Conservation (phyloP, 2,113 vertebrate species). For the Bambusicola thoracicus region DNA sequence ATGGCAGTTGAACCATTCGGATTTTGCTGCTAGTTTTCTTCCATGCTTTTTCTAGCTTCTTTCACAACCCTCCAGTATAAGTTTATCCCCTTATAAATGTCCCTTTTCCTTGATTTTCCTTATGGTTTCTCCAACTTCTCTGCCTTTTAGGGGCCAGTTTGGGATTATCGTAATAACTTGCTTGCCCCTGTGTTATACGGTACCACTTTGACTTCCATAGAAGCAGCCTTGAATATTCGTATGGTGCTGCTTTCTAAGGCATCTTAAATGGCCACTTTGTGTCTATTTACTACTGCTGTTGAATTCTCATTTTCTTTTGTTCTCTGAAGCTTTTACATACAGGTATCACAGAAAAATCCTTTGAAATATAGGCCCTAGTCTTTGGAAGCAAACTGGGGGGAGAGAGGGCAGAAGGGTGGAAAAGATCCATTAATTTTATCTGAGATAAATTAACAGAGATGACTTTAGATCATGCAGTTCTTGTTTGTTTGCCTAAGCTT, state of each 20-base stretch:
- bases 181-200: neutral
- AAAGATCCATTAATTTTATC: neutral
- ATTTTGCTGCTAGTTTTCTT: neutral
- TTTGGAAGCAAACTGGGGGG: neutral
- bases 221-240: neutral
- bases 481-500: constrained; percentile 56
- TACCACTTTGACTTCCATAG: neutral
- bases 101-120: neutral
- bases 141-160: neutral
- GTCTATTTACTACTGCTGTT: neutral
- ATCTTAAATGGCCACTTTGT: neutral
- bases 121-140: neutral
- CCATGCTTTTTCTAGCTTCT: neutral
- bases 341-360: neutral
- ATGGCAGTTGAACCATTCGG: neutral
- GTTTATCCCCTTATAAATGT: neutral
- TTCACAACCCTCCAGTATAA: neutral
- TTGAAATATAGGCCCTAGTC: neutral
- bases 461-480: constrained; percentile 1
- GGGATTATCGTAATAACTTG: neutral
- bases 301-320: neutral
- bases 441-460: neutral
- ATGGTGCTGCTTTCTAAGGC: neutral
- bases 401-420: neutral
- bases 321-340: neutral